A percentile compares a stretch with the other conserved stretches of the same genome.
phyloP scores from a whole-genome alignment of 2,113 vertebrate species.

The Corvus moneduloides region DNA sequence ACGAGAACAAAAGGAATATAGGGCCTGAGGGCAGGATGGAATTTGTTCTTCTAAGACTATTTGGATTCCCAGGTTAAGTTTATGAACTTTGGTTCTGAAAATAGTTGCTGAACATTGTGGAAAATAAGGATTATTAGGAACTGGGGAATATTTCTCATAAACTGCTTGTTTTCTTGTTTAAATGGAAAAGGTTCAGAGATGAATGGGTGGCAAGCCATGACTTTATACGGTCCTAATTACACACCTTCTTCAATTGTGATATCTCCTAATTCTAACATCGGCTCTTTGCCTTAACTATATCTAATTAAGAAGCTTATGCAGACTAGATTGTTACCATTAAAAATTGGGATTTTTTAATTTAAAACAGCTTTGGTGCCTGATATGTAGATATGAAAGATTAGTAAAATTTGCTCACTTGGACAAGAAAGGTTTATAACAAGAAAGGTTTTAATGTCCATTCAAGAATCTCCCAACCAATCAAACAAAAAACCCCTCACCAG shows the following conservation, averaged over 20 bases:
- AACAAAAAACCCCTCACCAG: accelerated
- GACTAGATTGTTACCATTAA: background rate
- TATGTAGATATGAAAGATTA: background rate
- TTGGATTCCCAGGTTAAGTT: background rate
- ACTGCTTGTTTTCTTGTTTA: background rate
- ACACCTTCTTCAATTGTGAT: background rate
- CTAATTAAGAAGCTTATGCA: background rate
- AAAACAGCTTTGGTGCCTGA: background rate
- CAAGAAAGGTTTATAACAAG: background rate
- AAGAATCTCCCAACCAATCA: background rate
- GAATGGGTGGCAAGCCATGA: background rate
- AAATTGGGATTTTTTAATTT: background rate
- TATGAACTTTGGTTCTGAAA: background rate
- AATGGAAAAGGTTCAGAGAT: background rate
- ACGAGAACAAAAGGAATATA: background rate
- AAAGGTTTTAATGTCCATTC: background rate
- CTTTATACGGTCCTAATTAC: background rate
- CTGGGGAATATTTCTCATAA: background rate
- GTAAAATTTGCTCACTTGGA: background rate
- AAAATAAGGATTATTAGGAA: background rate
- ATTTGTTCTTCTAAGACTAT: background rate
- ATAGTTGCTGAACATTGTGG: background rate
- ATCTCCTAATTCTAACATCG: background rate
- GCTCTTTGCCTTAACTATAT: background rate
- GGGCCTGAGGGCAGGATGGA: background rate